phyloP scores from a whole-genome alignment of 2,797 vertebrate species.

The Adrianichthys oophorus region DNA sequence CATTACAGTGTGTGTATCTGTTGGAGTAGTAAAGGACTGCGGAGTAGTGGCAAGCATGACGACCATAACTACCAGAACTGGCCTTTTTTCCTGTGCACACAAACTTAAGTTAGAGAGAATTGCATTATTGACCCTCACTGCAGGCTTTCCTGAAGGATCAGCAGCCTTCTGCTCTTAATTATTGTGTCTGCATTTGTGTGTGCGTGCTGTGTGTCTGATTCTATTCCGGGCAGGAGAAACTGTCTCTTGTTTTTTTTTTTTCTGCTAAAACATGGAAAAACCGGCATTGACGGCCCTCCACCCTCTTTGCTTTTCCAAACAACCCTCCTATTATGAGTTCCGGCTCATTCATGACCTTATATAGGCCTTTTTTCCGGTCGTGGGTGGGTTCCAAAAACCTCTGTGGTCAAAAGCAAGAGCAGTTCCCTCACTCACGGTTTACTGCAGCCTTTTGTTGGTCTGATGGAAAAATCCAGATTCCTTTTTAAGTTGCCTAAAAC shows the following conservation, averaged over 20 bases:
- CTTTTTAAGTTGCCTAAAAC: neutral
- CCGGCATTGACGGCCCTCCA: conserved; percentile 36
- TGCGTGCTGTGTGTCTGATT: conserved; percentile 55
- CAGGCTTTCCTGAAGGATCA: conserved; percentile 72
- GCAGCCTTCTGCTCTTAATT: conserved; percentile 73
- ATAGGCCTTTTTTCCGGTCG: conserved; percentile 62
- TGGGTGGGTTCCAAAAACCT: conserved; percentile 58
- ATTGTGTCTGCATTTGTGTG: conserved; percentile 37
- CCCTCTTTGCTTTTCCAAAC: conserved; percentile 38
- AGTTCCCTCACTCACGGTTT: conserved; percentile 55
- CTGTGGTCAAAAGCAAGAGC: conserved; percentile 58
- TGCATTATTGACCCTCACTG: conserved; percentile 63
- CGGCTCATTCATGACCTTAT: conserved; percentile 49
- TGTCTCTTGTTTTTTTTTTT: conserved; percentile 49
- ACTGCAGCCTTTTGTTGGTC: conserved; percentile 27
- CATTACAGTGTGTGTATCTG: conserved; percentile 37
- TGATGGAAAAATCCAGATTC: conserved; percentile 41
- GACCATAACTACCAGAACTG: conserved; percentile 51
- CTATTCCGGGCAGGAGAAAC: conserved; percentile 43
- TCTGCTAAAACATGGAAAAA: conserved; percentile 68
- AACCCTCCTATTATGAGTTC: conserved; percentile 50
- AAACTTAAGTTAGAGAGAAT: conserved; percentile 33
- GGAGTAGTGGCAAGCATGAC: conserved; percentile 43
- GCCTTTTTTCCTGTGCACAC: conserved; percentile 33
- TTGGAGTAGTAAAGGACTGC: conserved; percentile 37